A percentile compares a stretch with the other conserved stretches of the same genome.
These are phyloP conservation scores for Neoarius graeffei DNA, from an alignment of 2,113 vertebrate species.

Conservation along the genomic window DNA sequence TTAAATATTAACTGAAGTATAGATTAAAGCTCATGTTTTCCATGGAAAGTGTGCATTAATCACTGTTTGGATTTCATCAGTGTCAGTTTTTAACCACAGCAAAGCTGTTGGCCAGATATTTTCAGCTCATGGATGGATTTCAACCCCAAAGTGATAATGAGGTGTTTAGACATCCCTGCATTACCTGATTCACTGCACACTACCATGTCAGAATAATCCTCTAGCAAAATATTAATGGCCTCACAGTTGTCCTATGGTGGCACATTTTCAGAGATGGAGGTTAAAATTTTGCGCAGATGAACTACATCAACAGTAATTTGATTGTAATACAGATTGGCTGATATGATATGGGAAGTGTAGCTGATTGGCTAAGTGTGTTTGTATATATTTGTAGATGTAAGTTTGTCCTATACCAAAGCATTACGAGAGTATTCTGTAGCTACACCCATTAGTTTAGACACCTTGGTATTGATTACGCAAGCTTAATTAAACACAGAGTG, in stretches of 20 bases:
- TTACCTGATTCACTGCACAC: neutral
- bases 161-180: neutral
- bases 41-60: neutral
- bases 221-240: neutral
- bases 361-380: neutral
- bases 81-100: neutral
- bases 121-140: neutral
- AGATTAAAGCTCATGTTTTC: neutral
- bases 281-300: neutral
- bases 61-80: neutral
- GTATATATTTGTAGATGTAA: neutral
- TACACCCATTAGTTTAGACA: neutral
- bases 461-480: neutral
- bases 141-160: neutral
- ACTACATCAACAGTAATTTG: neutral
- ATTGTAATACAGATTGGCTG: neutral
- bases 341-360: neutral
- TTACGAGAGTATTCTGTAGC: neutral
- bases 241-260: neutral
- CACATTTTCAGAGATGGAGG: neutral
- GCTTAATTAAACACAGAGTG: conserved; percentile 25
- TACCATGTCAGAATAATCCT: neutral
- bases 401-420: neutral
- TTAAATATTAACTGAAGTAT: too few species aligned
- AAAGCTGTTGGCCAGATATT: neutral